Percentiles rank a stretch among this genome's conserved stretches.
Evolutionary conservation across 1,140 invertebrate genomes (phyloP).

Genomic region (Panagrolaimus sp.): DNA sequence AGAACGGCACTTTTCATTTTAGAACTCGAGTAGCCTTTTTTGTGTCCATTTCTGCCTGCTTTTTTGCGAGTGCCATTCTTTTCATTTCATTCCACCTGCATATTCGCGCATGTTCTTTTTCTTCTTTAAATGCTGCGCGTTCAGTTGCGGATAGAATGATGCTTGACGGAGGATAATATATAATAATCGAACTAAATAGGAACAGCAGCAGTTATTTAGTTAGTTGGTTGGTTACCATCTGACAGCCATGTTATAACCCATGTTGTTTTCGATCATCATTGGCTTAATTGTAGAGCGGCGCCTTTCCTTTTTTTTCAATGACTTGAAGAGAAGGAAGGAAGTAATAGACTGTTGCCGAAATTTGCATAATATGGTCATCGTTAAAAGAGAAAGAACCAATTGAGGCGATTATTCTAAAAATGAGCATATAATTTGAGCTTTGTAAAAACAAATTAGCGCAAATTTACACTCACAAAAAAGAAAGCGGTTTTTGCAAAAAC

Average conservation of each 20-base stretch:
- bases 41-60: too few species aligned
- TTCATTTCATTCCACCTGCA: too few species aligned
- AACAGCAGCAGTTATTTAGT: not conserved
- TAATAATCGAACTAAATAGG: too few species aligned
- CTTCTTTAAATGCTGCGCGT: too few species aligned
- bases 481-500: too few species aligned
- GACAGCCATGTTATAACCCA: conserved; percentile 1
- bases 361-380: conserved; percentile 56
- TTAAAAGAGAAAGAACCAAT: not conserved
- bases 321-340: conserved; percentile 55
- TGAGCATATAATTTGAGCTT: conserved; percentile 1
- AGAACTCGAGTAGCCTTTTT: too few species aligned
- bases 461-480: too few species aligned
- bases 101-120: too few species aligned
- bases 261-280: conserved; percentile 56
- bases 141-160: too few species aligned
- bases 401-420: not conserved
- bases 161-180: too few species aligned
- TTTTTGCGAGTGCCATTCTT: too few species aligned
- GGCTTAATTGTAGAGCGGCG: conserved; percentile 57
- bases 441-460: not conserved
- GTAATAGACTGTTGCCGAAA: conserved; percentile 14
- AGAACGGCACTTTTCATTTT: too few species aligned
- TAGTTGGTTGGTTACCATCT: conserved; percentile 67
- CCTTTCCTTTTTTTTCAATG: conserved; percentile 61